Evolutionary conservation across 2,797 vertebrate species (phyloP).

Genomic region (Gephyroberyx darwinii): DNA sequence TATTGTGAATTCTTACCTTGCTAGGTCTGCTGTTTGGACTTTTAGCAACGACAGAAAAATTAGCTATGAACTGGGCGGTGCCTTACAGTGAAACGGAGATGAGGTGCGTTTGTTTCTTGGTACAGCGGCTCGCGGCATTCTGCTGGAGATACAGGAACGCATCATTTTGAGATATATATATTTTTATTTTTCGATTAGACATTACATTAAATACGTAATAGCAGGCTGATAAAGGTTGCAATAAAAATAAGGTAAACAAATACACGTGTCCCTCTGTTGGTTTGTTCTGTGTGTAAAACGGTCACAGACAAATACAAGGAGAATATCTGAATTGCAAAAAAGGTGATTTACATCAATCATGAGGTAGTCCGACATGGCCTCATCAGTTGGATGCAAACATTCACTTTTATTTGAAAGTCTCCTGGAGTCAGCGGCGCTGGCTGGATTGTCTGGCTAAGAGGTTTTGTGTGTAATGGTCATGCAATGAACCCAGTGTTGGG

Average conservation of each 20-base stretch:
- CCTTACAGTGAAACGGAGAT: not conserved
- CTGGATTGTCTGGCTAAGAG: no score
- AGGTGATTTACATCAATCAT: not conserved
- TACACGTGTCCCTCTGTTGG: not conserved
- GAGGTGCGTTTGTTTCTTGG: not conserved
- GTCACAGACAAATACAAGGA: not conserved
- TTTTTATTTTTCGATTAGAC: no score
- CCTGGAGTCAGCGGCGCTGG: not conserved
- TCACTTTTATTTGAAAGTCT: not conserved
- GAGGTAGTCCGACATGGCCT: no score
- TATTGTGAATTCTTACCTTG: not conserved
- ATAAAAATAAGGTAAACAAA: not conserved
- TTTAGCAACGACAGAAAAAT: not conserved
- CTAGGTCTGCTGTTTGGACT: not conserved
- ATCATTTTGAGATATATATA: no score
- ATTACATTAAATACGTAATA: no score
- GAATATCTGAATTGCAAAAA: slow-evolving; percentile 9
- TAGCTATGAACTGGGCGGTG: slow-evolving; percentile 34
- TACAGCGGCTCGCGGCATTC: not conserved
- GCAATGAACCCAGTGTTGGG: no score
- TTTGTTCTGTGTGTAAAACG: not conserved
- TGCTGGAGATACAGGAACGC: no score
- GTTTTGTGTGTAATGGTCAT: no score
- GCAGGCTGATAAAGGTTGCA: no score
- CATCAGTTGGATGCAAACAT: not conserved